These are phyloP conservation scores for Actenoides hombroni DNA, from an alignment of 2,113 vertebrate genomes.

Conservation along the genomic window DNA sequence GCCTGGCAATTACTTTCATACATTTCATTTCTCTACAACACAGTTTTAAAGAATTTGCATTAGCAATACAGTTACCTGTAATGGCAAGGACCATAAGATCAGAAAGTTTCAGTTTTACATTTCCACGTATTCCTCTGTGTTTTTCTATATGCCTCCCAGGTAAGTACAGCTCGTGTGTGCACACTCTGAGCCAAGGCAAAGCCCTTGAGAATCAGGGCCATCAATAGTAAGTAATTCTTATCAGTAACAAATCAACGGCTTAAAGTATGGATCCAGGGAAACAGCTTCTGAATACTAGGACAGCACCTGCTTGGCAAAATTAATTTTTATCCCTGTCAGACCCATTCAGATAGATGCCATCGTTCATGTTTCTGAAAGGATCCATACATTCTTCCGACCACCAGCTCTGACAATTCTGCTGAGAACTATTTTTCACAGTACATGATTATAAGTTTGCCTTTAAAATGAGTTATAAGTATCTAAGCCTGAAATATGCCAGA, in stretches of 20 bases:
- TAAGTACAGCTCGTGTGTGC: background rate
- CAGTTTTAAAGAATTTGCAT: background rate
- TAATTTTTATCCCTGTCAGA: background rate
- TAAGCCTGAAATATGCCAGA: slow-evolving; percentile 31
- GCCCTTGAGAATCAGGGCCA: background rate
- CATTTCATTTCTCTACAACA: background rate
- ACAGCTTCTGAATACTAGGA: background rate
- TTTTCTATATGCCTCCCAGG: background rate
- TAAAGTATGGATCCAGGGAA: background rate
- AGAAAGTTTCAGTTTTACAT: background rate
- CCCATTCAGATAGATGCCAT: background rate
- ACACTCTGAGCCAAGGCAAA: background rate
- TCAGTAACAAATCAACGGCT: background rate
- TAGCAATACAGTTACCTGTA: background rate
- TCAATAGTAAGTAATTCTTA: background rate
- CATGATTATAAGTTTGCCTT: slow-evolving; percentile 18
- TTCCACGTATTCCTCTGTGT: rapidly evolving
- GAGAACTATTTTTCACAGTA: background rate
- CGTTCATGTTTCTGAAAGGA: background rate
- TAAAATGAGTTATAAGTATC: slow-evolving; percentile 48
- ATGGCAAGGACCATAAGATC: background rate
- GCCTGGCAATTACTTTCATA: background rate
- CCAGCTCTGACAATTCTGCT: slow-evolving; percentile 3
- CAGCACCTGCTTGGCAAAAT: background rate
- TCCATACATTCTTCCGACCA: background rate